These are phyloP conservation scores for Reticulitermes lucifugus DNA, from an alignment of 2,888 invertebrate genomes.

Conservation along the genomic window DNA sequence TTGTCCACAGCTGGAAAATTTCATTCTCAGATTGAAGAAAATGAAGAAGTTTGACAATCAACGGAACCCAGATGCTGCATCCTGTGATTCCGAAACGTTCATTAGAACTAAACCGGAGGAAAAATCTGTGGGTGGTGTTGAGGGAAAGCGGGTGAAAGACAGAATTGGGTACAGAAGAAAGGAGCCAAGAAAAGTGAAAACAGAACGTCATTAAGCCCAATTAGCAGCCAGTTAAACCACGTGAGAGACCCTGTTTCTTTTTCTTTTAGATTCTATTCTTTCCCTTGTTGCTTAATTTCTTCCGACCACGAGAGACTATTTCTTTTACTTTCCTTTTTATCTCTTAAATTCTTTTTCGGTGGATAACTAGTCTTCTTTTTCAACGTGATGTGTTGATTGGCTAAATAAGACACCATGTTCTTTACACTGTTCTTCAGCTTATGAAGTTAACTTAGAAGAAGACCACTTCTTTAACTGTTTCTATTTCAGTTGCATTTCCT, in stretches of 20 bases:
- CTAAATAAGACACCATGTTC: neutral
- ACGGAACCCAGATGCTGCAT: neutral
- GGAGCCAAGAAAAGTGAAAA: neutral
- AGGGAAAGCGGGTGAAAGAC: neutral
- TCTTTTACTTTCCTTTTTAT: neutral
- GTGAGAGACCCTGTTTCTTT: neutral
- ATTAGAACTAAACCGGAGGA: neutral
- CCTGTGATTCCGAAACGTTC: neutral
- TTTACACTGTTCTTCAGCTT: neutral
- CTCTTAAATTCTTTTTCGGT: neutral
- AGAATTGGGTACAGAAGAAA: neutral
- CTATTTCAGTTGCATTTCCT: neutral
- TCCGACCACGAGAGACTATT: neutral
- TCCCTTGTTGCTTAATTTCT: neutral
- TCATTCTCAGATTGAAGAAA: no score
- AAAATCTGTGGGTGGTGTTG: neutral
- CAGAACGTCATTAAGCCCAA: slow-evolving; percentile 10
- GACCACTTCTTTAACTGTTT: neutral
- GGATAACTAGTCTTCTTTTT: neutral
- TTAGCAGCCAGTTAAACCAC: neutral
- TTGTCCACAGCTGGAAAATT: no score
- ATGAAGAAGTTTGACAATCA: no score
- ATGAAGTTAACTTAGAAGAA: neutral
- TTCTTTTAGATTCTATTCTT: neutral
- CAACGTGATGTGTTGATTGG: slow-evolving; percentile 18